Base-by-base conservation (phyloP, 37 sponge, comb jelly and placozoan genomes). In the Halichondria panicea region DNA sequence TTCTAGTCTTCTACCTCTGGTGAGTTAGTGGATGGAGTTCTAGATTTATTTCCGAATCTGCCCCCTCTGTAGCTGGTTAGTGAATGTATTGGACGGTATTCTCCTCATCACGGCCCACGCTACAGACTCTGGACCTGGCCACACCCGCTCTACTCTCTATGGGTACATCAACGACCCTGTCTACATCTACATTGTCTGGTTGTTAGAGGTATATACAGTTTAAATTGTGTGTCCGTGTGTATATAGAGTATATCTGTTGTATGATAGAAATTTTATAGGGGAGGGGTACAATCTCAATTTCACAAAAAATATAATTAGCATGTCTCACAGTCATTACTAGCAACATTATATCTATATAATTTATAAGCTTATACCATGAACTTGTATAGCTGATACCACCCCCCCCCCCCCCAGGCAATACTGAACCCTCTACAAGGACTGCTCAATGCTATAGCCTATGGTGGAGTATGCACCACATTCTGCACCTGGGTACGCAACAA, bases 1-100 rank as follows among this genome's bases (percentile, higher is more conserved):
- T 83, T 28, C 72, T 83, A 6, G 83, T 83, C 57, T 83, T 83
- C 69, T 83, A 74, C 38, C 24, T 74, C 9, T 83, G 83, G 83
- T 83, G 7, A 38, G 74, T 60, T 0, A 15, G 30, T 61, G 48
- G 34, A 1, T 13, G 41, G 34, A 30, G 35, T 5, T 32, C 2
- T 30, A 28, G 19, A 19, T 8, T 68, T 68, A 3, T 41, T 68
- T 1, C 45, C 42, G 15, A 5, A 30, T 30, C 6, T 46, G 71
- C 71, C 36, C 4, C 24, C 43, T 8, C 4, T 70, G 2, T 30
- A 83, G 84, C 36, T 83, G 84, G 84, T n/a, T 19, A 27, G 57
- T 84, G 21, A 84, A 77, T 50, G 78, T 76, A 4, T 19, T 76
- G 13, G 85, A 84, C 77, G 85, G 77, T 2, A n/a, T 77, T 0